A percentile compares a stretch with the other conserved stretches of the same genome.
phyloP scores from a whole-genome alignment of 2,797 vertebrate genomes.

The Myotis findleyi region DNA sequence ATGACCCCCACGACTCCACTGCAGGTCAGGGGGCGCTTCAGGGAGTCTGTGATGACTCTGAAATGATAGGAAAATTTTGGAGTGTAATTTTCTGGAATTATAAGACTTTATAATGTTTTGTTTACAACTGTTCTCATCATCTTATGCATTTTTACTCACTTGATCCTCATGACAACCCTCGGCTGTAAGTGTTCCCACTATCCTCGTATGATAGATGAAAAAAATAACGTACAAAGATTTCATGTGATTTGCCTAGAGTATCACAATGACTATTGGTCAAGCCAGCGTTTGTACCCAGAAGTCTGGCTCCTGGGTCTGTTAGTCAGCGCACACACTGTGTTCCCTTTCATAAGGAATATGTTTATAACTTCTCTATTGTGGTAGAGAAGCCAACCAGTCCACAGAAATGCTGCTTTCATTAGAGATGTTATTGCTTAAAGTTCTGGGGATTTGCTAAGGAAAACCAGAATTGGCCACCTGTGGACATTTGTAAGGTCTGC shows the following conservation, averaged over 20 bases:
- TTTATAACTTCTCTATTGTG: neutral
- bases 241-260: neutral
- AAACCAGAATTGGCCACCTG: neutral
- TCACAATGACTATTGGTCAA: neutral
- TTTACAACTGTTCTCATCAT: neutral
- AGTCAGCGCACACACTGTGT: neutral
- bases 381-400: neutral
- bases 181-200: neutral
- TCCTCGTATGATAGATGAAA: neutral
- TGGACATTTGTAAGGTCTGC: neutral
- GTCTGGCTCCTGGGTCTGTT: neutral
- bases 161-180: neutral
- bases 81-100: neutral
- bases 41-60: neutral
- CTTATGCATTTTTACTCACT: neutral
- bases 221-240: neutral
- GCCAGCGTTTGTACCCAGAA: neutral
- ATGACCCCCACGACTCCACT: neutral
- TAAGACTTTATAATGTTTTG: neutral
- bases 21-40: neutral
- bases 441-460: neutral
- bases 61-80: neutral
- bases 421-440: neutral
- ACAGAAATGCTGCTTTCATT: neutral
- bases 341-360: constrained; percentile 16